phyloP scores from a whole-genome alignment of 2,113 vertebrate species.

The Notothenia coriiceps region DNA sequence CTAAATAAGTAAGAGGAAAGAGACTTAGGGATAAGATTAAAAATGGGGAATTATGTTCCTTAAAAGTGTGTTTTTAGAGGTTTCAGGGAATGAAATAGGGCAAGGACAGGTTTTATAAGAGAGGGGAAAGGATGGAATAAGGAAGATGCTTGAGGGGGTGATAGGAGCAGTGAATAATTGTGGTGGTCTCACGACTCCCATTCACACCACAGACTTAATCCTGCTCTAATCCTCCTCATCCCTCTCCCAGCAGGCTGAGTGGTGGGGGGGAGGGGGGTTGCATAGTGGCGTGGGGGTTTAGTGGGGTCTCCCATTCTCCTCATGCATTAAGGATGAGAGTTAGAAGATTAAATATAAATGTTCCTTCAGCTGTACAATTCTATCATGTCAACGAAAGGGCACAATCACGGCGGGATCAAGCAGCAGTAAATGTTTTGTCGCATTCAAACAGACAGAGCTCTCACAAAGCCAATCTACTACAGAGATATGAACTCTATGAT shows the following conservation, averaged over 20 bases:
- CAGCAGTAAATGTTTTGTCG: neutral
- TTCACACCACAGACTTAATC: conserved; percentile 71
- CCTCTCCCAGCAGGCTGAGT: conserved; percentile 42
- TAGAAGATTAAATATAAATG: conserved; percentile 80
- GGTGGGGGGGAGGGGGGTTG: neutral
- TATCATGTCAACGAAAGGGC: conserved; percentile 63
- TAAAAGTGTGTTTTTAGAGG: neutral
- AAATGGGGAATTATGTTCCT: neutral
- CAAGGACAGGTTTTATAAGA: neutral
- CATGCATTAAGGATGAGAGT: conserved; percentile 78
- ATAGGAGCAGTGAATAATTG: conserved; percentile 51
- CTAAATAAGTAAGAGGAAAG: neutral
- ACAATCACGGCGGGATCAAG: conserved; percentile 26
- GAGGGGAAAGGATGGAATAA: neutral
- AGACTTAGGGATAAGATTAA: neutral
- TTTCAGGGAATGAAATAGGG: neutral
- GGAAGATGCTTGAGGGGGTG: conserved; percentile 5
- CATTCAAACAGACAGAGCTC: conserved; percentile 2
- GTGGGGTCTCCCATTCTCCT: conserved; percentile 64
- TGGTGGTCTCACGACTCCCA: conserved; percentile 49
- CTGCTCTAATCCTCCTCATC: conserved; percentile 63
- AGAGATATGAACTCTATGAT: neutral
- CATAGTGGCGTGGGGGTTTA: neutral
- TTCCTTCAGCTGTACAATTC: conserved; percentile 69
- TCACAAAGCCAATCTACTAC: conserved; percentile 1